Evolutionary conservation across 2,113 vertebrate species (phyloP).

Genomic region (Pica pica): DNA sequence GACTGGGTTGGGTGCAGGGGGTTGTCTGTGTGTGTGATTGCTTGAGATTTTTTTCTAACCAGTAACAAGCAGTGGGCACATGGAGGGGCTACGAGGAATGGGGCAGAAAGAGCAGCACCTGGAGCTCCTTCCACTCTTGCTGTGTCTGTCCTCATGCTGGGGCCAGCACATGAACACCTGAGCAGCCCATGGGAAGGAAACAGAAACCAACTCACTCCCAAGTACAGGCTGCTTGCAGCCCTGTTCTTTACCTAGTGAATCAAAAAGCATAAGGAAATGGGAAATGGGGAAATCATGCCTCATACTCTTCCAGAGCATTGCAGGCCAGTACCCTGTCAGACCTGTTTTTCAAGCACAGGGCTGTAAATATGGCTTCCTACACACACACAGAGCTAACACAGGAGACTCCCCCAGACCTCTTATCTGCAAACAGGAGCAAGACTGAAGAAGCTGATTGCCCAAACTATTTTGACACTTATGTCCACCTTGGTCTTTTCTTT

Average conservation of each 20-base stretch:
- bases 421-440: background rate
- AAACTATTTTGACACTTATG: background rate
- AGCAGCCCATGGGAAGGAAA: background rate
- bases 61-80: background rate
- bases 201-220: background rate
- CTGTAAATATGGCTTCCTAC: background rate
- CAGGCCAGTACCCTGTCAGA: background rate
- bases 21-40: background rate
- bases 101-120: background rate
- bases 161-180: background rate
- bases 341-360: background rate
- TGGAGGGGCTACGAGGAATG: background rate
- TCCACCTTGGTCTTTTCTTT: background rate
- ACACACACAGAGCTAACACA: background rate
- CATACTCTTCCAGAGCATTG: background rate
- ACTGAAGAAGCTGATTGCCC: background rate
- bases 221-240: background rate
- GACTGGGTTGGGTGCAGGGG: background rate
- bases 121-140: background rate
- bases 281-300: background rate
- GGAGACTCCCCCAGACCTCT: background rate
- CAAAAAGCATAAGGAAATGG: background rate
- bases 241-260: background rate
- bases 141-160: rapidly evolving
- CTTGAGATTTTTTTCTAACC: background rate